A percentile compares a stretch with the other conserved stretches of the same genome.
phyloP scores from a whole-genome alignment of 2,113 vertebrate genomes.

The Piaya cayana region DNA sequence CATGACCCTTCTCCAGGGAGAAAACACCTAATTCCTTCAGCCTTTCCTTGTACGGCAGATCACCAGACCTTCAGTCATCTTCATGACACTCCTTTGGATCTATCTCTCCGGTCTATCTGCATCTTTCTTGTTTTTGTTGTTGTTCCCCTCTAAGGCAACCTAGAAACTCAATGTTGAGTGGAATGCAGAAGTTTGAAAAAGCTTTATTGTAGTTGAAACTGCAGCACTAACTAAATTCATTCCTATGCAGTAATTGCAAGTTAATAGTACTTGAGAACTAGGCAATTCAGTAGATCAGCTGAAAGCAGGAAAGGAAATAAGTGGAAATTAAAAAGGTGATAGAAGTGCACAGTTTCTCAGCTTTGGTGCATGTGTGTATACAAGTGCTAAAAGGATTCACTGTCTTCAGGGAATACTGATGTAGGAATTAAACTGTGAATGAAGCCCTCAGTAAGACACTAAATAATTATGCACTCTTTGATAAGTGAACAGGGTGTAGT shows the following conservation, averaged over 20 bases:
- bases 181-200: background rate
- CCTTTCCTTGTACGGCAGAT: accelerated
- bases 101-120: background rate
- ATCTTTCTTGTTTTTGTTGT: background rate
- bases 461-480: background rate
- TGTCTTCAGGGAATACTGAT: background rate
- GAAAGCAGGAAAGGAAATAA: background rate
- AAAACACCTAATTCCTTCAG: background rate
- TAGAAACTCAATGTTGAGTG: background rate
- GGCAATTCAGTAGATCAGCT: background rate
- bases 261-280: background rate
- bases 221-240: background rate
- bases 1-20: background rate
- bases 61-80: background rate
- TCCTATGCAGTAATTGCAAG: background rate
- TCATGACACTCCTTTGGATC: background rate
- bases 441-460: background rate
- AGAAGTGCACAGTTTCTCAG: background rate
- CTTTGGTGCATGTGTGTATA: background rate
- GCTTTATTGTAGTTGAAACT: background rate
- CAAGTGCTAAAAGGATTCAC: background rate
- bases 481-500: background rate
- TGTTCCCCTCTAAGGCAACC: background rate
- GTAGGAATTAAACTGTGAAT: conserved; percentile 1
- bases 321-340: background rate